Base-by-base conservation (phyloP, 2,797 vertebrate genomes). In the Sebastes taczanowskii region DNA sequence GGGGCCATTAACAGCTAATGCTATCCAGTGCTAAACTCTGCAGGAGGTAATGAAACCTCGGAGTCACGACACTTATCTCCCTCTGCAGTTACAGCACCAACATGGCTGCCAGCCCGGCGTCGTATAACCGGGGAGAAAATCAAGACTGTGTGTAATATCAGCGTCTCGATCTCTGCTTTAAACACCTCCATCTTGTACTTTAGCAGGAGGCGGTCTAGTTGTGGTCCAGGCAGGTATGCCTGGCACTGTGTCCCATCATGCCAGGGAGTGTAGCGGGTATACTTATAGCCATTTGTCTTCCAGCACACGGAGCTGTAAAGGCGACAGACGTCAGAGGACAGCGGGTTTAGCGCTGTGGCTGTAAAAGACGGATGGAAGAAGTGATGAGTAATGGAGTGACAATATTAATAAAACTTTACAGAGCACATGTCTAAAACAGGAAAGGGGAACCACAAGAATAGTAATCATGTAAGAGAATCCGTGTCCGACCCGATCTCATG, bases 1-100 rank as follows among this genome's bases (percentile, higher is more conserved):
- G 82, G 73, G 73, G 88, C 74, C 91, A 87, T 95, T 94, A 94
- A 94, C 90, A 92, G 89, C 86, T 93, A 92, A 92, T 84, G 83
- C 85, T 91, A 90, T 93, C 88, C 86, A 68, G 87, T 75, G 87
- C 89, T 92, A 92, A 94, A 91, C 88, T 73, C 78, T 74, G 76
- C 67, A 2, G 76, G 80, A 76, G 89, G 87, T 87, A 91, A 94
- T 93, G 90, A 94, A 93, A 91, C 90, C 86, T 75, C 4, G 38
- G 83, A 86, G 78, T 83, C 71, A 71, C n/a, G 77, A 83, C 90
- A 90, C 89, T 89, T 79, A 72, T 85, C 82, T 84, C 74, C 70
- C 77, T 77, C 84, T 84, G 85, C 86, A 70, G 88, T 90, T 89
- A 70, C 79, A 83, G 73, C 82, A 73, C 72, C 88, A 89, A 90